A percentile compares a stretch with the other conserved stretches of the same genome.
These are phyloP conservation scores for Brachypteracias leptosomus DNA, from an alignment of 2,113 vertebrate species.

Conservation along the genomic window DNA sequence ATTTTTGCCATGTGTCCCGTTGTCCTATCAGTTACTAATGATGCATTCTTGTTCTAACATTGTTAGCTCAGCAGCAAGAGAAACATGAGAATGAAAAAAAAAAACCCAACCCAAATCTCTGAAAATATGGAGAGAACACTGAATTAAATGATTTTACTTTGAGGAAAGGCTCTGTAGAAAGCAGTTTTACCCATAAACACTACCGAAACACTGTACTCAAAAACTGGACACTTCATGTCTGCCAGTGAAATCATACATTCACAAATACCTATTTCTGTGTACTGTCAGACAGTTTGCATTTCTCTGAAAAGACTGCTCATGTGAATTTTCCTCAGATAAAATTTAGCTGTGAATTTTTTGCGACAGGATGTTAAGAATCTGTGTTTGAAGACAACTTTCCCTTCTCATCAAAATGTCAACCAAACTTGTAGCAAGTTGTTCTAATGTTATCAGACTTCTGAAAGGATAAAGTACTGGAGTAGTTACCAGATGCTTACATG, in stretches of 20 bases:
- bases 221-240: neutral
- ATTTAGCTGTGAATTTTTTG: neutral
- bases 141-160: neutral
- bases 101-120: neutral
- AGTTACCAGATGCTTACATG: neutral
- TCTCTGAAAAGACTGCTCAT: neutral
- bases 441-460: neutral
- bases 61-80: neutral
- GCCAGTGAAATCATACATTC: neutral
- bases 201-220: neutral
- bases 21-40: neutral
- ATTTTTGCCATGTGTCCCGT: neutral
- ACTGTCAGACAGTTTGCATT: neutral
- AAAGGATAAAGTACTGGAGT: neutral
- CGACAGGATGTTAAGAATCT: neutral
- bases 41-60: neutral
- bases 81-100: neutral
- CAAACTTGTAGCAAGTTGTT: neutral
- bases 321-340: neutral
- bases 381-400: neutral
- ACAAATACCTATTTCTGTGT: neutral
- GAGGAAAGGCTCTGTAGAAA: neutral
- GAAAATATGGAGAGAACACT: neutral
- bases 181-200: neutral
- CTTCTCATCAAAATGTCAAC: neutral